These are phyloP conservation scores for Agonopterix alstromeriana DNA, from an alignment of 2,888 invertebrate species.

Conservation along the genomic window DNA sequence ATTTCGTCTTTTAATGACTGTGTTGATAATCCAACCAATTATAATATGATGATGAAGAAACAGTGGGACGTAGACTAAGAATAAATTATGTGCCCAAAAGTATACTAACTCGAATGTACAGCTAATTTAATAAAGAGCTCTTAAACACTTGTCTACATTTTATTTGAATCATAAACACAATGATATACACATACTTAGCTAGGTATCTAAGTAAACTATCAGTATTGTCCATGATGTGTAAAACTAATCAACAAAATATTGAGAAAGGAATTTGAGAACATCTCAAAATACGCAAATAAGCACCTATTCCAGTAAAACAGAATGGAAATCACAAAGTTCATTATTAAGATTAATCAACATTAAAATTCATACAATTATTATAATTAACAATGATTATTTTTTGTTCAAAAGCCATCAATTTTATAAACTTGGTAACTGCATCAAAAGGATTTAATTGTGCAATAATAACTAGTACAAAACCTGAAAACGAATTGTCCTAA, in stretches of 20 bases:
- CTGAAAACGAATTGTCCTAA: no score
- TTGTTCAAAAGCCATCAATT: no score
- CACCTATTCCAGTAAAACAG: no score
- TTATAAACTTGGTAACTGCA: no score
- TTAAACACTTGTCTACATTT: slow-evolving; percentile 32
- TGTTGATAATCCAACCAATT: slow-evolving; percentile 61
- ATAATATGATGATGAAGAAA: slow-evolving; percentile 48
- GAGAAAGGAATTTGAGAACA: no score
- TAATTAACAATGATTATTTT: no score
- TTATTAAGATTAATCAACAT: no score
- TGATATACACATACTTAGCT: not conserved
- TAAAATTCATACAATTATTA: no score
- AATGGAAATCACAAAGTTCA: no score
- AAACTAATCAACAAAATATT: not conserved
- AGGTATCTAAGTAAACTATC: not conserved
- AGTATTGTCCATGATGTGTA: not conserved
- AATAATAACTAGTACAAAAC: no score
- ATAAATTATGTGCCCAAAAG: slow-evolving; percentile 74
- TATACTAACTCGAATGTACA: slow-evolving; percentile 78
- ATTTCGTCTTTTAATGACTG: slow-evolving; percentile 72
- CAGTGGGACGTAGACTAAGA: slow-evolving; percentile 68
- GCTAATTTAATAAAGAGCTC: slow-evolving; percentile 76
- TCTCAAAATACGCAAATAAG: no score
- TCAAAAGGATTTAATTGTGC: no score
- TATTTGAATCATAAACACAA: slow-evolving; percentile 2